Percentiles rank a stretch among this genome's conserved stretches.
Evolutionary conservation across 2,888 invertebrate species (phyloP).

Genomic region (Trissolcus brochymenae): DNA sequence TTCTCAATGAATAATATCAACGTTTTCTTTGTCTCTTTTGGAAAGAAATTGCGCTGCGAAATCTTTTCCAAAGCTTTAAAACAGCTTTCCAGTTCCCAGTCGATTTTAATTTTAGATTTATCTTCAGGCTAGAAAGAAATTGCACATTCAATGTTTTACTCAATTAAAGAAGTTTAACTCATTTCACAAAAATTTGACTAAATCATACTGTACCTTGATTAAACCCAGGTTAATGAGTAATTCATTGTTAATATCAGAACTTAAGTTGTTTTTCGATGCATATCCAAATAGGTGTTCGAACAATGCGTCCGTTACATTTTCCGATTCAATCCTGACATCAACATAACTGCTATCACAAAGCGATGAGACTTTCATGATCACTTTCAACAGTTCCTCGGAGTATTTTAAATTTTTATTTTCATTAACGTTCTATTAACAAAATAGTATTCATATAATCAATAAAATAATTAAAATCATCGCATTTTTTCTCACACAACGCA

Average conservation of each 20-base stretch:
- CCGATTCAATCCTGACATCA: slow-evolving; percentile 76
- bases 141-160: too few relatives aligned
- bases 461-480: slow-evolving; percentile 2
- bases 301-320: slow-evolving; percentile 77
- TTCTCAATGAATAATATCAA: slow-evolving; percentile 78
- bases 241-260: slow-evolving; percentile 81
- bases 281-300: slow-evolving; percentile 79
- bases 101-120: slow-evolving; percentile 79
- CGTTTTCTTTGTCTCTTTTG: slow-evolving; percentile 77
- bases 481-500: not conserved
- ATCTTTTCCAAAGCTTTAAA: slow-evolving; percentile 79
- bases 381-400: slow-evolving; percentile 74
- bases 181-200: not conserved
- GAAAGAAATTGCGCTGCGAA: slow-evolving; percentile 78
- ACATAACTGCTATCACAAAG: slow-evolving; percentile 79
- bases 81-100: slow-evolving; percentile 80
- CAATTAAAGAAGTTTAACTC: not conserved
- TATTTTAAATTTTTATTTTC: slow-evolving; percentile 7
- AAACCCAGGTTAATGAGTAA: slow-evolving; percentile 83
- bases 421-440: not conserved
- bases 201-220: slow-evolving; percentile 80
- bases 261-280: slow-evolving; percentile 76
- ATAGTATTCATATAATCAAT: not conserved
- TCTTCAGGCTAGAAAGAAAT: slow-evolving; percentile 81
- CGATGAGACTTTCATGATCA: slow-evolving; percentile 79